A percentile compares a stretch with the other conserved stretches of the same genome.
Evolutionary conservation across 2,113 vertebrate species (phyloP).

Genomic region (Picathartes gymnocephalus): DNA sequence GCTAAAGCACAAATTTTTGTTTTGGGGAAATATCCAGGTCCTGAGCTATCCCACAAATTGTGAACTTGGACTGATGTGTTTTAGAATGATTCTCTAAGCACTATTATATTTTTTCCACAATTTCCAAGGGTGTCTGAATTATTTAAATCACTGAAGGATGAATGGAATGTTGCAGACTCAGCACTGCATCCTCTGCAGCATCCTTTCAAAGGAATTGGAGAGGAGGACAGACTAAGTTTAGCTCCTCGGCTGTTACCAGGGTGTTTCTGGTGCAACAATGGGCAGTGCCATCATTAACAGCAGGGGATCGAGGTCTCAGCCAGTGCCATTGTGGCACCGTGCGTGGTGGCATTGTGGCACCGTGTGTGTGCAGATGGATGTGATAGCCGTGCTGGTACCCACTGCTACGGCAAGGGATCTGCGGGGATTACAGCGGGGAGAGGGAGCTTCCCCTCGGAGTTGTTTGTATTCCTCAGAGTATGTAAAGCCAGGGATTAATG

Average conservation of each 20-base stretch:
- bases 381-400: not conserved
- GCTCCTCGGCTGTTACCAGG: not conserved
- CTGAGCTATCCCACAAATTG: not conserved
- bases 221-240: not conserved
- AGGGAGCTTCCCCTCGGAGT: not conserved
- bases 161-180: not conserved
- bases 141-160: not conserved
- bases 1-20: not conserved
- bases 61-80: not conserved
- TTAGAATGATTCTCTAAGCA: not conserved
- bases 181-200: not conserved
- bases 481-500: not conserved
- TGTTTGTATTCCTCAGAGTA: not conserved
- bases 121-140: not conserved
- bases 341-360: not conserved
- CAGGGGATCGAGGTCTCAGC: not conserved
- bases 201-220: not conserved
- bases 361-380: not conserved
- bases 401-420: not conserved
- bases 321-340: not conserved
- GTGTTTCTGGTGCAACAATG: not conserved
- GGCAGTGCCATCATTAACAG: not conserved
- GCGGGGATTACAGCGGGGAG: not conserved
- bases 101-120: not conserved
- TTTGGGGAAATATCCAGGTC: not conserved